phyloP scores from a whole-genome alignment of 2,888 invertebrate species.

The Lutraria lutraria region DNA sequence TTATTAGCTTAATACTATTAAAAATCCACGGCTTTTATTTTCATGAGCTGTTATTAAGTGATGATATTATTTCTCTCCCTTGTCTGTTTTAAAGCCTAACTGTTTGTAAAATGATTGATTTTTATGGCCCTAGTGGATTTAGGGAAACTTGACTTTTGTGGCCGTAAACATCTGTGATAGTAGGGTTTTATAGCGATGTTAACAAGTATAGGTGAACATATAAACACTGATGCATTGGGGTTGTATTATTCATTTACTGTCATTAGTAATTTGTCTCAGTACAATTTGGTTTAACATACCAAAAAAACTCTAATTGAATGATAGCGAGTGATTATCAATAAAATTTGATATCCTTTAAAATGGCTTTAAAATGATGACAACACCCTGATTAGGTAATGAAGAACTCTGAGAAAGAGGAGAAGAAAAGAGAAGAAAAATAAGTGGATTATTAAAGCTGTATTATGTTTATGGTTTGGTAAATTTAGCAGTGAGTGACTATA shows the following conservation, averaged over 20 bases:
- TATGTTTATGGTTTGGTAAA: too few relatives aligned
- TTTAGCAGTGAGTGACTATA: too few relatives aligned
- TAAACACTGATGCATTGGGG: conserved; percentile 39
- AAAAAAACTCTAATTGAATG: conserved; percentile 25
- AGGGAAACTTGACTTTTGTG: conserved; percentile 65
- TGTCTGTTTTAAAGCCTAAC: conserved; percentile 43
- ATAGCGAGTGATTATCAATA: conserved; percentile 44
- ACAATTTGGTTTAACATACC: conserved; percentile 29
- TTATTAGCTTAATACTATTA: conserved; percentile 29
- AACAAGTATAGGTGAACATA: conserved; percentile 53
- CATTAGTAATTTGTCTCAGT: conserved; percentile 36
- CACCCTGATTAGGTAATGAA: neutral
- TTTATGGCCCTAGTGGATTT: conserved; percentile 49
- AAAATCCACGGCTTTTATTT: conserved; percentile 27
- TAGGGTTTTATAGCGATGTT: conserved; percentile 53
- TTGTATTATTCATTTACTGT: conserved; percentile 37
- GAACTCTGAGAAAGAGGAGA: neutral
- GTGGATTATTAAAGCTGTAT: too few relatives aligned
- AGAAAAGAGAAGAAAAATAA: too few relatives aligned
- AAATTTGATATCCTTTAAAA: conserved; percentile 45
- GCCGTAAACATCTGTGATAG: conserved; percentile 64
- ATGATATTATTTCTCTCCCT: neutral
- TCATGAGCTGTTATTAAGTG: neutral
- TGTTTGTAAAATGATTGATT: conserved; percentile 42
- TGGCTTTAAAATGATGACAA: conserved; percentile 38